These are phyloP conservation scores for Embidobia sp. DNA, from an alignment of 2,888 invertebrate species.

Conservation along the genomic window DNA sequence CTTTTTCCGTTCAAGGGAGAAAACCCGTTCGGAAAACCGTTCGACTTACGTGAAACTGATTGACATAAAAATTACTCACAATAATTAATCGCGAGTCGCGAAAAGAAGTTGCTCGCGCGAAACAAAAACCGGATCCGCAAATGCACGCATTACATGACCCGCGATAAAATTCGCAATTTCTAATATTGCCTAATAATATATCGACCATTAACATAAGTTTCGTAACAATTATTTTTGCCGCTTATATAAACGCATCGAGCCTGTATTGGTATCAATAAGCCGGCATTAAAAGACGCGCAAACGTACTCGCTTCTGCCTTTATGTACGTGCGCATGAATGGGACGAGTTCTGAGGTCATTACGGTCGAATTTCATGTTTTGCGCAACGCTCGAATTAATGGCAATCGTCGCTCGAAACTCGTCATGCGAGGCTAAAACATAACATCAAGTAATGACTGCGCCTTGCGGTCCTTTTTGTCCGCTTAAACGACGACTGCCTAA, in stretches of 20 bases:
- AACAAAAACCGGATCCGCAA: conserved; percentile 53
- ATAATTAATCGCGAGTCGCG: no score
- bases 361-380: conserved; percentile 71
- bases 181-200: conserved; percentile 58
- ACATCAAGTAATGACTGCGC: conserved; percentile 18
- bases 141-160: conserved; percentile 16
- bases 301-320: conserved; percentile 41
- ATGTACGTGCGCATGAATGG: conserved; percentile 43
- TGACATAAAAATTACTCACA: no score
- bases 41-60: no score
- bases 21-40: no score
- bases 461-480: conserved; percentile 7
- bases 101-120: conserved; percentile 5
- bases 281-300: conserved; percentile 28
- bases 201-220: conserved; percentile 55
- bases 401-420: conserved; percentile 65
- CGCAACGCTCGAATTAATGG: conserved; percentile 70
- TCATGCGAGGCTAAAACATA: conserved; percentile 44
- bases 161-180: conserved; percentile 46
- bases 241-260: conserved; percentile 19
- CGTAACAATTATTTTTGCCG: conserved; percentile 58
- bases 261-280: conserved; percentile 25
- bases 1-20: no score
- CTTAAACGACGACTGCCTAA: conserved; percentile 17
- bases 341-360: conserved; percentile 67